phyloP scores from a whole-genome alignment of 2,888 invertebrate genomes.

The Mesoligia furuncula region DNA sequence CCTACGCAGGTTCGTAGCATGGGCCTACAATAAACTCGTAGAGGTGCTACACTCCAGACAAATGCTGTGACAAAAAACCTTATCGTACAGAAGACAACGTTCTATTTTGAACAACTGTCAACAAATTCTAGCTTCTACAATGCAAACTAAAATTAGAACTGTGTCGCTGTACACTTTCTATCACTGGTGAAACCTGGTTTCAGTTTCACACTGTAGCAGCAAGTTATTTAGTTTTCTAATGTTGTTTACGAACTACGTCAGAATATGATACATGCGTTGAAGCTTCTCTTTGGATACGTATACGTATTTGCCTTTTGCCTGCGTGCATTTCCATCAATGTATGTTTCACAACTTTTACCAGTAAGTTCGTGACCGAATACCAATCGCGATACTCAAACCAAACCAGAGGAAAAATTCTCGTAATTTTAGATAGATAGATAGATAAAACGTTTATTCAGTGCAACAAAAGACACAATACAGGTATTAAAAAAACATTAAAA shows the following conservation, averaged over 20 bases:
- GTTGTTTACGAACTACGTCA: slow-evolving; percentile 7
- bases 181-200: slow-evolving; percentile 54
- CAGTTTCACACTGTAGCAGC: slow-evolving; percentile 25
- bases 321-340: background rate
- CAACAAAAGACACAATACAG: no score
- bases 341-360: background rate
- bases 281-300: background rate
- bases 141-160: slow-evolving; percentile 41
- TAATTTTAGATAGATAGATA: no score
- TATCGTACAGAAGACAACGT: background rate
- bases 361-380: background rate
- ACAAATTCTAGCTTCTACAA: slow-evolving; percentile 24
- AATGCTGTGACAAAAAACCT: background rate
- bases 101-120: slow-evolving; percentile 29
- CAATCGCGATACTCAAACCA: background rate
- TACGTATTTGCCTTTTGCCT: no score
- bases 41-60: background rate
- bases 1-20: slow-evolving; percentile 41
- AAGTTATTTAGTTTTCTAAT: slow-evolving; percentile 49
- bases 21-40: slow-evolving; percentile 16
- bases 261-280: background rate
- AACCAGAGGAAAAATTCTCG: background rate
- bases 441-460: no score
- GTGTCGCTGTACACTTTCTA: slow-evolving; percentile 39
- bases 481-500: no score